Evolutionary conservation across 2,888 invertebrate genomes (phyloP).

Genomic region (Deilephila porcellus): DNA sequence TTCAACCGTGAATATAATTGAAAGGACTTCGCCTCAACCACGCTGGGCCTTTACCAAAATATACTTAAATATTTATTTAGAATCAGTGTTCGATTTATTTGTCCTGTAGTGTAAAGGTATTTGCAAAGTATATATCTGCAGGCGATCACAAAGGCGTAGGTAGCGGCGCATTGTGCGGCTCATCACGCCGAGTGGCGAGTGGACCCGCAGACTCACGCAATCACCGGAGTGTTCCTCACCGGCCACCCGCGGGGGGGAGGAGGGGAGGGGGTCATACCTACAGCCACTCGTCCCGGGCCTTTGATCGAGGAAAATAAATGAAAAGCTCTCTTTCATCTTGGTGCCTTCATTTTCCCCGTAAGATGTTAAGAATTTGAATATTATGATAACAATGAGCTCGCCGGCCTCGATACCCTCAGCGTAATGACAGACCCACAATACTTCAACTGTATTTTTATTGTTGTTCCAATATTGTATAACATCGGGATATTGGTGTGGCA

Average conservation of each 20-base stretch:
- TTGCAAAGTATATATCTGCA: constrained; percentile 25
- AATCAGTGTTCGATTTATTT: neutral
- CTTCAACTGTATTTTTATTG: neutral
- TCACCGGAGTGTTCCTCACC: constrained; percentile 1
- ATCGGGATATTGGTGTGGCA: neutral
- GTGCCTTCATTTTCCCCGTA: constrained; percentile 19
- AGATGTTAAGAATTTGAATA: constrained; percentile 16
- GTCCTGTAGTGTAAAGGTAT: constrained; percentile 36
- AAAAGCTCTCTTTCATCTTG: constrained; percentile 25
- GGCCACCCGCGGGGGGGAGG: neutral
- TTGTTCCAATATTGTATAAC: neutral
- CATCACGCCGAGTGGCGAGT: constrained; percentile 37
- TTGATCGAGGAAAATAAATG: constrained; percentile 25
- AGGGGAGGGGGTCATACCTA: neutral
- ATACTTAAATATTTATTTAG: too few relatives aligned
- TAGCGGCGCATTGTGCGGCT: constrained; percentile 33
- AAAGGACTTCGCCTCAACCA: too few relatives aligned
- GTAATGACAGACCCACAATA: constrained; percentile 1
- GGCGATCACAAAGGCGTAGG: constrained; percentile 18
- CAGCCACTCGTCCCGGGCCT: constrained; percentile 2
- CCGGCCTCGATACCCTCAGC: neutral
- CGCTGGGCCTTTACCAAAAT: too few relatives aligned
- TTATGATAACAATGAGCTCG: constrained; percentile 19
- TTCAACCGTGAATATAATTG: too few relatives aligned
- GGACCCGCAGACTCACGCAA: neutral